Evolutionary conservation across 37 sponge, comb jelly and placozoan genomes (phyloP), one percentile per base, ranked within the genome.

Genomic region (Diacarnus erythraeanus): DNA sequence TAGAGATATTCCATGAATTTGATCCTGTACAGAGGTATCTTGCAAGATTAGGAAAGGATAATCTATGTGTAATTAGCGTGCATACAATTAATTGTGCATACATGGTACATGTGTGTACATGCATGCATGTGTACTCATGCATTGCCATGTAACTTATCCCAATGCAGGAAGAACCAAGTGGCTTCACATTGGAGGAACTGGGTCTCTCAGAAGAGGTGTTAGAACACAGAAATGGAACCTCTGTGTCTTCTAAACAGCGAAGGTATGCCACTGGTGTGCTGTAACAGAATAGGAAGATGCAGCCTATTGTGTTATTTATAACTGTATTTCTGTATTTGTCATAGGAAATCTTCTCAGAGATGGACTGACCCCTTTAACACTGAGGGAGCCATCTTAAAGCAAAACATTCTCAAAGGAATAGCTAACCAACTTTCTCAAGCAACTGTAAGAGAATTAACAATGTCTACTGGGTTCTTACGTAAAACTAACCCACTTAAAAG

Each of bases 371-470:
- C 59, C 22, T 37, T 18, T 27, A 79, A 20, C 39, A 64, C 51
- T 2, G 85, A 84, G 69, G 87, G 87, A 9, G 71, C 87, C 35
- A 87, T 87, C 37, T 59, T 88, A 47, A 69, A 64, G 31, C 88
- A 88, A 33, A 77, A 44, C 17, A 42, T 77, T 20, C 47, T 88
- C 29, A 77, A 81, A 17, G 88, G 83, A 38, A 82, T 88, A 38
- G 83, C 88, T 15, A 88, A 88, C 42, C 88, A 88, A 58, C 81
- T 88, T 0, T 71, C 88, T 22, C 76, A 82, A 66, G 78, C 83
- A 17, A 77, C 76, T 36, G 88, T 88, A 63, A 77, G 88, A 44
- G n/a, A 6, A 1, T 34, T n/a, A n/a, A n/a, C n/a, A n/a, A n/a
- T n/a, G n/a, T n/a, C n/a, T n/a, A n/a, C n/a, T n/a, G 57, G 12